Base-by-base conservation (phyloP, 2,888 invertebrate genomes). In the Micropterix aruncella region DNA sequence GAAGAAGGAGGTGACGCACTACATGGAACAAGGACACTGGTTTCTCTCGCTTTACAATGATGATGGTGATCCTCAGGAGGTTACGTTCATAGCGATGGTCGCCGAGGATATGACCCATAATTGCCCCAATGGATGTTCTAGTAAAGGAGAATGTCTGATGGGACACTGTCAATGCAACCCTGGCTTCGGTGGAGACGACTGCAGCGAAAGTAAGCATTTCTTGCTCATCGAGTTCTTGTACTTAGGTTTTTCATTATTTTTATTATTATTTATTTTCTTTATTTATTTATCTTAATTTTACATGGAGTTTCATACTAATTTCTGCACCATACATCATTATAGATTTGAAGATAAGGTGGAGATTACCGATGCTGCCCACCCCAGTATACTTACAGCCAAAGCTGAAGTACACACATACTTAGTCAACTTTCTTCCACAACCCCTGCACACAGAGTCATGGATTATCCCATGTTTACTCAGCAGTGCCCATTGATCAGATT, bases 21-120 rank as follows among this genome's bases (percentile, higher is more conserved):
- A 91, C 63, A 83, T 97, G 83, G 92, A 94, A 58, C 87, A 89
- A 57, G 97, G 97, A 3, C 87, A 91, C 56, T 97, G 96, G 95
- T 95, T 93, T 63, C 71, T 97, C 41, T 92, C 92, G 14, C 66
- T 97, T 7, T 93, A 95, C 70, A 97, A 97, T 63, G 97, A 97
- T 62, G 90, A 91, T 56, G 89, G 90, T 19, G 89, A 91, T 62
- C 81, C 86, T 9, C 89, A 89, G 60, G 89, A 90, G 65, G 79
- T 91, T 44, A 80, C 85, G 16, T 87, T 91, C 59, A 80, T 86
- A 48, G 89, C 89, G 2, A 77, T 80, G 43, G 77, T 89, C 45
- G 89, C 90, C 42, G 89, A 89, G 58, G 91, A 91, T 58, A 90
- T 91, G 89, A 91, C 90, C 18, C 88, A 90, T 62, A 90, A 89